A percentile compares a stretch with the other conserved stretches of the same genome.
phyloP scores from a whole-genome alignment of 2,797 vertebrate genomes.

The Sphenopsis melanotis region DNA sequence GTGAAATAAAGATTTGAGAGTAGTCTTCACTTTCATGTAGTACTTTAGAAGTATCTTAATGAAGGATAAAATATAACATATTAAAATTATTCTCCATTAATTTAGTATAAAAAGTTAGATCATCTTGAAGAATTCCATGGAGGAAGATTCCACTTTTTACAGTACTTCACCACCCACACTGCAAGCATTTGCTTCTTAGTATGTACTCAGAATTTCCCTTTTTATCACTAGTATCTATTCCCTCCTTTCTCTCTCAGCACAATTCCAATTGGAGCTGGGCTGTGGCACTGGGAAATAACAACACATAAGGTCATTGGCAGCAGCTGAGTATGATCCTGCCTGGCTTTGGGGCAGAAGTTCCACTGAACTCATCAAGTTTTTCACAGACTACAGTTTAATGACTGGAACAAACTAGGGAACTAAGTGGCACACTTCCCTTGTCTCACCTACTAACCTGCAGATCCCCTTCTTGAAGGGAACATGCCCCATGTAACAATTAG shows the following conservation, averaged over 20 bases:
- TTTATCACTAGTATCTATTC: neutral
- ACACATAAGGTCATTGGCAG: neutral
- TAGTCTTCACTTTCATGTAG: neutral
- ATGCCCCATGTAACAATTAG: neutral
- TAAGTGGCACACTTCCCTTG: neutral
- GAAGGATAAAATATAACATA: neutral
- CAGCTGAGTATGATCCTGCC: neutral
- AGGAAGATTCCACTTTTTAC: neutral
- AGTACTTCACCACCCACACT: neutral
- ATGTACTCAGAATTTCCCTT: neutral
- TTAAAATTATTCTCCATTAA: neutral
- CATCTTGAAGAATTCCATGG: neutral
- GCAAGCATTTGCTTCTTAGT: neutral
- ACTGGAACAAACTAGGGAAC: neutral
- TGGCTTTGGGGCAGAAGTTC: neutral
- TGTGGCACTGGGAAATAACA: neutral
- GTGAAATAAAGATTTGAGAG: neutral
- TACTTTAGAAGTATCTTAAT: neutral
- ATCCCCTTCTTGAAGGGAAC: neutral
- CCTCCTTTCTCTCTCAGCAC: neutral
- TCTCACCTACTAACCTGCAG: neutral
- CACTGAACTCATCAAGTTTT: neutral
- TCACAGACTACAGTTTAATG: neutral
- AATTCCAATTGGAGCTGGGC: neutral
- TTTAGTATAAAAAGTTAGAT: neutral